Evolutionary conservation across 1,140 invertebrate genomes (phyloP), one percentile per base, ranked within the genome.

Genomic region (Drosophila teissieri): DNA sequence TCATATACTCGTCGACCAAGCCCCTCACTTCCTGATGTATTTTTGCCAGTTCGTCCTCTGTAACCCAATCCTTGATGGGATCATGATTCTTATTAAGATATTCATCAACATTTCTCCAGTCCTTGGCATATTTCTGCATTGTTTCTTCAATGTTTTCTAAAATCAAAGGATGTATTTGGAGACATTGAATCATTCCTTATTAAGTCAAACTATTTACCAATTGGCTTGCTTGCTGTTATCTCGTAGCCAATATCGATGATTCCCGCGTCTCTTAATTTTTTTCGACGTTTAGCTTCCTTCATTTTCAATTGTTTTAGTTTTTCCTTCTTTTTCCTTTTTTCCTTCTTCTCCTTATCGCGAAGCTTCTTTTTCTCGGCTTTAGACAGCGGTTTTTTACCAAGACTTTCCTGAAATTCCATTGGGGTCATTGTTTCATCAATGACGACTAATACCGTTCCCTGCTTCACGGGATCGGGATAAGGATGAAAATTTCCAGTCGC

Each of bases 1-100:
- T 90, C 94, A 95, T 94, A 19, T 93, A 61, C 52, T 94, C 94
- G 65, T 95, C 95, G 0, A 94, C 94, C 8, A 92, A 79, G 49
- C 78, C 65, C 4, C 94, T 90, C 19, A 94, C 88, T 65, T 95
- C 93, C 37, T 94, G 55, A 72, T 95, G 94, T 46, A 94, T 84
- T 56, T 94, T 93, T 19, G 93, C 92, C 60, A 92, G 93, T 37
- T 94, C 78, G n/a, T 93, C 78, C 10, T 93, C 93, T 2, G 77
- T 92, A 1, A 95, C 93, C 55, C 94, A 73, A 42, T 94, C 93
- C 39, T 93, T 84, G 40, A 94, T 94, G 22, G 91, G 79, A 5
- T 91, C 91, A 40, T 93, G 88, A 46, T 91, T 64, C n/a, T 89
- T 91, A 80, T 94, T 93, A 5, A 93, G 83, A 15, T 90, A 80